Base-by-base conservation (phyloP, 2,888 invertebrate species). In the Lasiommata megera region DNA sequence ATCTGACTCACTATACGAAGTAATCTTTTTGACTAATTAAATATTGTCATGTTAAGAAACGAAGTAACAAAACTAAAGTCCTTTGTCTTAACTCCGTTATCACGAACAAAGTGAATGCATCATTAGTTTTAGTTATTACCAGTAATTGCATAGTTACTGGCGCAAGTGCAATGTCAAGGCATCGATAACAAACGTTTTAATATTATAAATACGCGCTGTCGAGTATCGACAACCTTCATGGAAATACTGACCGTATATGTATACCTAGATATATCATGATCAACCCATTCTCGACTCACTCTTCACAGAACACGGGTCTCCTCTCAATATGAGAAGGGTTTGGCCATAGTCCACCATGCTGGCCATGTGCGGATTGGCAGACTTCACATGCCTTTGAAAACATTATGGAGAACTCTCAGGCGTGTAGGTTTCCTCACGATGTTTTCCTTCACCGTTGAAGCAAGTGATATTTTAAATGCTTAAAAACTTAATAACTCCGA, bases 131-230 rank as follows among this genome's bases (percentile, higher is more conserved):
- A 23, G 17, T 52, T 46, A 56, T 52, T 46, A 52, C 14, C 16
- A 37, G 29, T 51, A 56, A 51, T 38, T 51, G 51, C 46, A 38
- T 37, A 55, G 34, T 29, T 44, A 34, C 34, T 1, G n/a, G 17
- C 38, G 37, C 44, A 52, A 44, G 56, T 51, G 29, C 56, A 52
- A 51, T 52, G 51, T 38, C 56, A 56, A 51, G 37, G 51, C 37
- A 11, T 29, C 12, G 43, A 29, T 12, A 38, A 51, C n/a, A 51
- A 29, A 9, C 14, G 28, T 38, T 40, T 28, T 38, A 11, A 12
- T 38, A 16, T 17, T 8, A 17, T n/a, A 6, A n/a, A 14, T 7
- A 16, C 34, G 34, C 11, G 34, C 9, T 11, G 3, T 9, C 3
- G 3, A 34, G 11, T 23, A 23, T 23, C 23, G 23, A 23, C 23